phyloP scores from a whole-genome alignment of 2,888 invertebrate genomes.

The Aspidapion aeneum region DNA sequence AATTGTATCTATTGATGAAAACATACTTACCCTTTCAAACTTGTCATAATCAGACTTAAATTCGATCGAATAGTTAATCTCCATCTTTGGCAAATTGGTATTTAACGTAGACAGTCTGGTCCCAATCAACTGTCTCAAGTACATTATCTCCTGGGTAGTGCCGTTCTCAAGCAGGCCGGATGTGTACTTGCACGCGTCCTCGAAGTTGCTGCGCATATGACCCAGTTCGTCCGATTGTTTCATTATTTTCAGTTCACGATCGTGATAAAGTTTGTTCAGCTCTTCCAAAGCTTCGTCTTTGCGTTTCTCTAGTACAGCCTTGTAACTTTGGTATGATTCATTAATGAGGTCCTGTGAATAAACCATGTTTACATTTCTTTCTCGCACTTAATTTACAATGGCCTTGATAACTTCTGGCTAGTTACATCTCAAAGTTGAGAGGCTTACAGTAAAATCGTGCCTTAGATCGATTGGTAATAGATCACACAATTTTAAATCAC shows the following conservation, averaged over 20 bases:
- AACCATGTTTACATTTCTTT: too few species aligned
- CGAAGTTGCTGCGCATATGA: constrained; percentile 79
- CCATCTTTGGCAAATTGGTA: constrained; percentile 77
- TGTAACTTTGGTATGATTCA: constrained; percentile 76
- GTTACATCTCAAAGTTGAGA: too few species aligned
- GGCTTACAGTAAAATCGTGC: too few species aligned
- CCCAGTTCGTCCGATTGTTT: constrained; percentile 77
- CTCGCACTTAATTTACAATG: too few species aligned
- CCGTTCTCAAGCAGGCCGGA: constrained; percentile 78
- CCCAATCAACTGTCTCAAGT: constrained; percentile 66
- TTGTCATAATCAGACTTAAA: constrained; percentile 77
- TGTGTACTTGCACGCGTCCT: constrained; percentile 84
- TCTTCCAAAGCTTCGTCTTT: constrained; percentile 72
- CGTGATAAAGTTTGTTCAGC: constrained; percentile 73
- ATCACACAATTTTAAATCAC: too few species aligned
- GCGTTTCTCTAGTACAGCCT: constrained; percentile 76
- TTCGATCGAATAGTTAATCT: constrained; percentile 74
- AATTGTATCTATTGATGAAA: too few species aligned
- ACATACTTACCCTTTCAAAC: constrained; percentile 75
- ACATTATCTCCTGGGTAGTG: constrained; percentile 79
- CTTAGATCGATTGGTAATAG: too few species aligned
- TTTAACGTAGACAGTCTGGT: constrained; percentile 75
- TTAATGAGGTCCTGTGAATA: constrained; percentile 60
- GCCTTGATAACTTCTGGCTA: too few species aligned
- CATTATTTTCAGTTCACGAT: constrained; percentile 86